Conservation (phyloP, 2,888 invertebrate species). For the Trypoxylon attenuatum region DNA sequence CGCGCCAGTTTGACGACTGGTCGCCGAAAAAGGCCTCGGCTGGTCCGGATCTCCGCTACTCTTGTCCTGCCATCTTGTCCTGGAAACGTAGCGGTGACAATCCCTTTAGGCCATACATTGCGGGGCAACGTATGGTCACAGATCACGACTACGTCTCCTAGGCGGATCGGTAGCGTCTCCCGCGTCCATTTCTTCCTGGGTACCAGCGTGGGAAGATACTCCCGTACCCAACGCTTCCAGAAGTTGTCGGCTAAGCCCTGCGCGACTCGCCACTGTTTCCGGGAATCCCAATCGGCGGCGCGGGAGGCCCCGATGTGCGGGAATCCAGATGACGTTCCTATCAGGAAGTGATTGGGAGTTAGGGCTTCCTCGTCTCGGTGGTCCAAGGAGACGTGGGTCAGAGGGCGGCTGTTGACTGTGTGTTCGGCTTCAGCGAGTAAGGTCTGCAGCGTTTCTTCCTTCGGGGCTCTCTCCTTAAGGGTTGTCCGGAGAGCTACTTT, state of each 20-base stretch:
- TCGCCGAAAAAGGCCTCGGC: too few species aligned
- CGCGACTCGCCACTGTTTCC: conserved; percentile 35
- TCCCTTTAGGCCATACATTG: not conserved
- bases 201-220: not conserved
- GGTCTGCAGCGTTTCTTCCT: conserved; percentile 49
- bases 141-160: not conserved
- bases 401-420: conserved; percentile 36
- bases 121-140: not conserved
- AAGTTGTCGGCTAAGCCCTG: not conserved
- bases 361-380: not conserved
- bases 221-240: not conserved
- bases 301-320: too few species aligned
- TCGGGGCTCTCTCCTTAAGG: conserved; percentile 34
- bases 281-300: too few species aligned
- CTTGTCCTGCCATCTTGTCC: not conserved
- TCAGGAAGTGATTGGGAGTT: conserved; percentile 43
- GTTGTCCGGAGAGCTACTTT: conserved; percentile 53
- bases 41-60: not conserved
- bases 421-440: conserved; percentile 34
- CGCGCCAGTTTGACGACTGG: too few species aligned
- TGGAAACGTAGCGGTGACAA: not conserved
- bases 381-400: not conserved
- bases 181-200: not conserved
- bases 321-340: conserved; percentile 49
- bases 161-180: not conserved